A percentile compares a stretch with the other conserved stretches of the same genome.
phyloP scores from a whole-genome alignment of 1,140 invertebrate genomes.

The Trachelipus rathkii region DNA sequence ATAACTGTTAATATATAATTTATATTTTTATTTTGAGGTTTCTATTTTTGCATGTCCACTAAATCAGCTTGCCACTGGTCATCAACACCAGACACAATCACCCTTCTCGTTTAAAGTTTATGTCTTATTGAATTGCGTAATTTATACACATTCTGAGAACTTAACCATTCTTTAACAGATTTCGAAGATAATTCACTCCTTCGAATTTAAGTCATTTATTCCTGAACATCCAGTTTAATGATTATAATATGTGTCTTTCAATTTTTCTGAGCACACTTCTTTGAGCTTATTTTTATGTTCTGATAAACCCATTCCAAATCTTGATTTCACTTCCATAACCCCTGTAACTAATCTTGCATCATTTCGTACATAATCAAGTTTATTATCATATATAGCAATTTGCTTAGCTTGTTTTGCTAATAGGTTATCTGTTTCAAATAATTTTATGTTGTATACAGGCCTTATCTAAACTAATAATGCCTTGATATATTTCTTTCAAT shows the following conservation, averaged over 20 bases:
- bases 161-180: constrained; percentile 37
- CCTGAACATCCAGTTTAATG: neutral
- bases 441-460: constrained; percentile 13
- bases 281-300: constrained; percentile 17
- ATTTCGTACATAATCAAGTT: constrained; percentile 17
- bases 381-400: constrained; percentile 5
- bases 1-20: constrained; percentile 53
- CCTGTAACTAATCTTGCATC: neutral
- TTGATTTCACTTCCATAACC: neutral
- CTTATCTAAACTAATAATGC: too few relatives aligned
- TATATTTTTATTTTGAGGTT: constrained; percentile 50
- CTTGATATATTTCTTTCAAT: too few relatives aligned
- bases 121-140: constrained; percentile 40
- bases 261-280: neutral
- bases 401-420: constrained; percentile 19
- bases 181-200: constrained; percentile 4
- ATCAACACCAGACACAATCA: constrained; percentile 46
- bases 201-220: constrained; percentile 24
- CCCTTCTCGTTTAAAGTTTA: constrained; percentile 44
- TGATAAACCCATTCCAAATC: neutral
- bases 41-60: constrained; percentile 47
- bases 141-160: constrained; percentile 45
- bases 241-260: constrained; percentile 19
- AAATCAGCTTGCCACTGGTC: constrained; percentile 52
- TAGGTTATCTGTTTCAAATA: neutral